These are phyloP conservation scores for Aplidium turbinatum DNA, from an alignment of 23 tunicate species.

Conservation along the genomic window DNA sequence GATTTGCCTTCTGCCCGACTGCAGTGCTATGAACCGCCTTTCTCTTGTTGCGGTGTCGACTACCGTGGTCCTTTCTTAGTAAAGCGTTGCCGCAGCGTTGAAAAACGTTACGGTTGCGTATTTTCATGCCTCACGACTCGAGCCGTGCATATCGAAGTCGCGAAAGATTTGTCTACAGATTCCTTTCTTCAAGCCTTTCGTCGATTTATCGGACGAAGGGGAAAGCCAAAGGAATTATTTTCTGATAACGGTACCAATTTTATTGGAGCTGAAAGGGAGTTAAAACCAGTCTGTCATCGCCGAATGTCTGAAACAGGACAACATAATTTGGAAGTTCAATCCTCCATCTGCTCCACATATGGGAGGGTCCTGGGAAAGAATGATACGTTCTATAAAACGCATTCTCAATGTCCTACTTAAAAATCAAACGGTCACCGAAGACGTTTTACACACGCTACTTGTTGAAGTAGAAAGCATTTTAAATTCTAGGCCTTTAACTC, in stretches of 20 bases:
- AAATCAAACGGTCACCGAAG: constrained; percentile 6
- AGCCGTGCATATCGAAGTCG: constrained; percentile 37
- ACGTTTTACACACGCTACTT: constrained; percentile 4
- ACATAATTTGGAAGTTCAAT: neutral
- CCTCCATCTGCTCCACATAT: constrained; percentile 23
- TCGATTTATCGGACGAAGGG: constrained; percentile 19
- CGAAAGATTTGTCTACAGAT: constrained; percentile 24
- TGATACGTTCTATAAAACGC: constrained; percentile 4
- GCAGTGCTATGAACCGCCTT: neutral
- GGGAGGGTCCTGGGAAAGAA: constrained; percentile 19
- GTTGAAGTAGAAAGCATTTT: constrained; percentile 21
- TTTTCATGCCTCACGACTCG: constrained; percentile 41
- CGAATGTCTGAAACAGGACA: constrained; percentile 9
- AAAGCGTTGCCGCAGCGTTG: neutral
- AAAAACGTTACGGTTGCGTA: constrained; percentile 23
- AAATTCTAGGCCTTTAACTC: constrained; percentile 34
- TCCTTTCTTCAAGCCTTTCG: constrained; percentile 33
- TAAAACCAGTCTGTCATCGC: neutral
- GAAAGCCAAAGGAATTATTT: neutral
- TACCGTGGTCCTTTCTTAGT: constrained; percentile 13
- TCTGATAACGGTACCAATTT: constrained; percentile 27
- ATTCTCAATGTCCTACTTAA: neutral
- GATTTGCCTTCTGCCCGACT: constrained; percentile 17
- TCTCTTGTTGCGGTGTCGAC: constrained; percentile 11
- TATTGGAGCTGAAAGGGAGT: constrained; percentile 15